Evolutionary conservation across 2,113 vertebrate genomes (phyloP).

Genomic region (Prolemur simus): DNA sequence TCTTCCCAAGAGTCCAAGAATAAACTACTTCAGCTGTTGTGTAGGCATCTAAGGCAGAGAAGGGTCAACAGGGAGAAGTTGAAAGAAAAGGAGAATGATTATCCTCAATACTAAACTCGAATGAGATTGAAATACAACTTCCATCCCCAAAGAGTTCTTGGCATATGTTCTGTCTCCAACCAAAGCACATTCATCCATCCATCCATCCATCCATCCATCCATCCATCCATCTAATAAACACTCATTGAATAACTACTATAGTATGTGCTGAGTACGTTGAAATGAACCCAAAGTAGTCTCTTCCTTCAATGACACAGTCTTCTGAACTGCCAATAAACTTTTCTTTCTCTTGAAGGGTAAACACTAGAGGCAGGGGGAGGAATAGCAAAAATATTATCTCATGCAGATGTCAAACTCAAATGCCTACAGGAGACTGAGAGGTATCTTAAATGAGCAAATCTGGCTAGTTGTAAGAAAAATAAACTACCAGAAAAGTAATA

Average conservation of each 20-base stretch:
- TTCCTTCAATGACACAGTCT: not conserved
- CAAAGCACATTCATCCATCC: not conserved
- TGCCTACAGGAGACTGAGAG: not conserved
- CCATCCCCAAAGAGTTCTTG: not conserved
- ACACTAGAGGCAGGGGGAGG: not conserved
- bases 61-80: not conserved
- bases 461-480: slow-evolving; percentile 5
- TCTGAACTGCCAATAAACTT: not conserved
- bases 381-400: slow-evolving; percentile 1
- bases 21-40: slow-evolving; percentile 98
- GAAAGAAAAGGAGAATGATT: slow-evolving; percentile 56
- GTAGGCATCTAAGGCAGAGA: slow-evolving; percentile 91
- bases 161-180: not conserved
- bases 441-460: not conserved
- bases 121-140: slow-evolving; percentile 34
- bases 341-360: not conserved
- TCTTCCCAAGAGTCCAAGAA: slow-evolving; percentile 95
- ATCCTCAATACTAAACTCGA: slow-evolving; percentile 33
- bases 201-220: not conserved
- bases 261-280: not conserved
- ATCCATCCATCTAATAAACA: not conserved
- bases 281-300: not conserved
- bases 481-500: not conserved
- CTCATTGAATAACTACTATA: not conserved
- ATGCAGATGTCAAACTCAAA: not conserved